phyloP scores from a whole-genome alignment of 2,113 vertebrate species.

The Ovis canadensis region DNA sequence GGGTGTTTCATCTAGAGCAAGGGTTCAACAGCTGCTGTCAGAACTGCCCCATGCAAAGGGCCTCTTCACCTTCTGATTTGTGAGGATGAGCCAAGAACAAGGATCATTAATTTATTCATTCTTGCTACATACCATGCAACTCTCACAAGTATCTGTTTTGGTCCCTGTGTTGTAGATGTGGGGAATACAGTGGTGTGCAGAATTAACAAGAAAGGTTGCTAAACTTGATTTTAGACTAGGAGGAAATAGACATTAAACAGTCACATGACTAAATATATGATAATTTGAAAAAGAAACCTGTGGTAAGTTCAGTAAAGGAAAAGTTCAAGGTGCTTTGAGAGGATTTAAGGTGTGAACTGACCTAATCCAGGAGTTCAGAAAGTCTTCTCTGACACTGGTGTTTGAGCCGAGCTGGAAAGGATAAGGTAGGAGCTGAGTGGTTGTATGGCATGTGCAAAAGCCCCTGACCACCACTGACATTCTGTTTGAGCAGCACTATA shows the following conservation, averaged over 20 bases:
- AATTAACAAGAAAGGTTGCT: background rate
- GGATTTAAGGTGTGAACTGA: background rate
- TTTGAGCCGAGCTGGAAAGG: background rate
- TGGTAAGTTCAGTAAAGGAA: background rate
- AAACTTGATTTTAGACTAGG: background rate
- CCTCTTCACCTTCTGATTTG: background rate
- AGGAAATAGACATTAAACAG: background rate
- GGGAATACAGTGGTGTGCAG: background rate
- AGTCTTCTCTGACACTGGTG: background rate
- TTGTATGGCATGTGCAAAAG: background rate
- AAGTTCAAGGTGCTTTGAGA: background rate
- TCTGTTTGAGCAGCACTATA: background rate
- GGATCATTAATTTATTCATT: background rate
- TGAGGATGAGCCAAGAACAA: background rate
- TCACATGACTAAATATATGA: background rate
- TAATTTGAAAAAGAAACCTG: background rate
- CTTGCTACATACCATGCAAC: background rate
- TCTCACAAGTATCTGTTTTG: background rate
- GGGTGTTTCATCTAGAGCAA: background rate
- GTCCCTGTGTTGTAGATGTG: background rate
- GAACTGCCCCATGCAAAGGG: background rate
- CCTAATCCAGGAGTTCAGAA: background rate
- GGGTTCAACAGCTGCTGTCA: background rate
- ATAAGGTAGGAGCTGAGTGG: background rate
- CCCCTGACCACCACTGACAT: background rate